Evolutionary conservation across 2,797 vertebrate genomes (phyloP).

Genomic region (Pampus argenteus): DNA sequence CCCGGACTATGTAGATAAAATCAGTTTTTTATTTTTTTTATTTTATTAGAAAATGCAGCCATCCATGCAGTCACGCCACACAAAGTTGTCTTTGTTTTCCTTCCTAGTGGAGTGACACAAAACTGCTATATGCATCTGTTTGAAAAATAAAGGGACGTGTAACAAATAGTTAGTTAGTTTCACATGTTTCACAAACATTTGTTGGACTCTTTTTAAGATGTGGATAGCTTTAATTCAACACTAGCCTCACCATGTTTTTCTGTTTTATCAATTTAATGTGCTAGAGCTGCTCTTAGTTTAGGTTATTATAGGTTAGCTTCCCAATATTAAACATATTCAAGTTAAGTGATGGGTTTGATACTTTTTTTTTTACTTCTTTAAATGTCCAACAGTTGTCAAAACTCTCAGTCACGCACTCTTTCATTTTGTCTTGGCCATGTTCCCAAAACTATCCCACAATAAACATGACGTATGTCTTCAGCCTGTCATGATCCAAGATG

Average conservation of each 20-base stretch:
- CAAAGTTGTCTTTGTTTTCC: background rate
- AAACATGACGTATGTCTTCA: background rate
- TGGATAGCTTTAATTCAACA: background rate
- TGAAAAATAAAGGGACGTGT: too few species aligned
- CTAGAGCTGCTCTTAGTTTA: background rate
- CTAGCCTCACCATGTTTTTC: background rate
- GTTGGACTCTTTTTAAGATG: background rate
- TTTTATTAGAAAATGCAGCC: constrained; percentile 1
- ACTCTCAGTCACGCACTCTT: background rate
- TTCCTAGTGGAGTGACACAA: background rate
- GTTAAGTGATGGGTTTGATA: background rate
- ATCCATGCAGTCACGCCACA: background rate
- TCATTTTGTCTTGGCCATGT: background rate
- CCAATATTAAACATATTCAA: constrained; percentile 4
- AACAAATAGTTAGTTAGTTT: too few species aligned
- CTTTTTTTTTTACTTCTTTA: constrained; percentile 8
- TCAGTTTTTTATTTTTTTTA: constrained; percentile 7
- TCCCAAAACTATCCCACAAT: constrained; percentile 15
- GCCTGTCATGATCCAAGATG: background rate
- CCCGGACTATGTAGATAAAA: constrained; percentile 8
- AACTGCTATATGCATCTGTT: too few species aligned
- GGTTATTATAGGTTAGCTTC: constrained; percentile 4
- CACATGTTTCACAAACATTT: too few species aligned
- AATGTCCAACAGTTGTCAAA: background rate
- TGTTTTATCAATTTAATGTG: background rate